Evolutionary conservation across 37 sponge, comb jelly and placozoan genomes (phyloP).

Genomic region (Halichondria panicea): DNA sequence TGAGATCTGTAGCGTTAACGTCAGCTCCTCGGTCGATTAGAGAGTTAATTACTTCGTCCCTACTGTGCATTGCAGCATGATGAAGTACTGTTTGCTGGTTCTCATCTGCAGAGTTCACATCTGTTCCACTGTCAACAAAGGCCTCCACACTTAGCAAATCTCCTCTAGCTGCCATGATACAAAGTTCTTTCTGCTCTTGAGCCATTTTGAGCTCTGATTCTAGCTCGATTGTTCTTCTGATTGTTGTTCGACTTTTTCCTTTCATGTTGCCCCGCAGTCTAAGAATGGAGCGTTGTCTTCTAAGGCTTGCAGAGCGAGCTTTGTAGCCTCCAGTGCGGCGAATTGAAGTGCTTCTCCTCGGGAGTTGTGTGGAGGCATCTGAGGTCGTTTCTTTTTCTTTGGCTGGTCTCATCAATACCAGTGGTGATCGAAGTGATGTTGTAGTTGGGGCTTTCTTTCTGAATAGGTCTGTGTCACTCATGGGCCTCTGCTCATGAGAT

Average conservation of each 20-base stretch:
- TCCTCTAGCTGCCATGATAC: slow-evolving; percentile 48
- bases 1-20: slow-evolving; percentile 44
- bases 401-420: background rate
- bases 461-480: slow-evolving; percentile 4
- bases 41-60: slow-evolving; percentile 40
- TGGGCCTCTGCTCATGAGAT: background rate
- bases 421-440: background rate
- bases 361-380: background rate
- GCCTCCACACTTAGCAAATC: slow-evolving; percentile 32
- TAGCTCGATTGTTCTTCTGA: background rate
- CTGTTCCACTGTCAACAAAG: slow-evolving; percentile 34
- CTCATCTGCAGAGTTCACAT: slow-evolving; percentile 42
- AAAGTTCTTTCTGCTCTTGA: slow-evolving; percentile 16
- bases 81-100: slow-evolving; percentile 67
- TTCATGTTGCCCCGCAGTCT: background rate
- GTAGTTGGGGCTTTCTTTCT: background rate
- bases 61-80: slow-evolving; percentile 66
- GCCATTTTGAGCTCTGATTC: slow-evolving; percentile 27
- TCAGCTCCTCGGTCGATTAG: slow-evolving; percentile 51
- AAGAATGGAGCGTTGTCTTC: slow-evolving; percentile 15
- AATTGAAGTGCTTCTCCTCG: slow-evolving; percentile 8
- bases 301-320: slow-evolving; percentile 29
- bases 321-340: slow-evolving; percentile 13
- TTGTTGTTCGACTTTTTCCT: background rate
- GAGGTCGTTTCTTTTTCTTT: background rate